Evolutionary conservation across 2,888 invertebrate species (phyloP).

Genomic region (Eugnorisma glareosa): DNA sequence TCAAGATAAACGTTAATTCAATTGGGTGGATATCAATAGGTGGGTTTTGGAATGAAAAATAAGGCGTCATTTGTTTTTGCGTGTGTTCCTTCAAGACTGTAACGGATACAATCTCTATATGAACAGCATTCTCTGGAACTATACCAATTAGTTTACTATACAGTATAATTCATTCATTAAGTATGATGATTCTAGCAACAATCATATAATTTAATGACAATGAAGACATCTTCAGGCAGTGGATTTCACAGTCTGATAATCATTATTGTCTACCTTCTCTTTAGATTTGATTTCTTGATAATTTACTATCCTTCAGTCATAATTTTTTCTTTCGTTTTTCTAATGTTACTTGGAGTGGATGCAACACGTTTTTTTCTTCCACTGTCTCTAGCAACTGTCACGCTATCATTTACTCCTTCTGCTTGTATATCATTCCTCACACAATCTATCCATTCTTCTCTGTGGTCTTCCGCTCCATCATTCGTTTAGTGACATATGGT

Average conservation of each 20-base stretch:
- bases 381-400: no score
- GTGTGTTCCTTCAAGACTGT: neutral
- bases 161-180: neutral
- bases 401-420: no score
- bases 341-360: no score
- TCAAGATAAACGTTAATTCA: slow-evolving; percentile 6
- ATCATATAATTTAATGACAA: neutral
- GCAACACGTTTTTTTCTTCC: neutral
- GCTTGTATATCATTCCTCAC: no score
- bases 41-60: neutral
- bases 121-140: neutral
- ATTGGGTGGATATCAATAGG: neutral
- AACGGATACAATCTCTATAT: neutral
- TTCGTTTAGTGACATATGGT: neutral
- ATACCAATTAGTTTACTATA: neutral
- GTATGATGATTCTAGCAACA: neutral
- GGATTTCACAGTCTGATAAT: neutral
- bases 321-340: neutral
- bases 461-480: neutral
- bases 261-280: neutral
- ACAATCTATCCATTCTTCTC: neutral
- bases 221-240: neutral
- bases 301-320: neutral
- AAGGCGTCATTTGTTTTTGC: neutral
- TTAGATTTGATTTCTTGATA: neutral